phyloP scores from a whole-genome alignment of 2,113 vertebrate species.

The Heterochromis multidens region DNA sequence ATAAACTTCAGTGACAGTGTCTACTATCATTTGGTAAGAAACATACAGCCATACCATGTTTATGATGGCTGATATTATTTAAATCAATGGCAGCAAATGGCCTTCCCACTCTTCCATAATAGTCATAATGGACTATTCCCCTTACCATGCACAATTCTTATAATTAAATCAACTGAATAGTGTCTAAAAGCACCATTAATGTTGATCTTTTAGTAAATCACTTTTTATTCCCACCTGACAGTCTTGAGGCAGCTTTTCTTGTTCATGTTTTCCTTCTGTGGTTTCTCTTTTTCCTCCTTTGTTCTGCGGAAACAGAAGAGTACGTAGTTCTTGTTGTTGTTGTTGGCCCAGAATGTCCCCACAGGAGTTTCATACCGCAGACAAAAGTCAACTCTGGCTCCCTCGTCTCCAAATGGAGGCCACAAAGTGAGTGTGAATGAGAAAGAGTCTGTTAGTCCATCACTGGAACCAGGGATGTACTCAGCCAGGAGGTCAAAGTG shows the following conservation, averaged over 20 bases:
- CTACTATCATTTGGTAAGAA: neutral
- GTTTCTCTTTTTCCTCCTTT: constrained; percentile 54
- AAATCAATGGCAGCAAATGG: neutral
- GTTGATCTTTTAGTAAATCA: neutral
- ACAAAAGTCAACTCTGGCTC: constrained; percentile 88
- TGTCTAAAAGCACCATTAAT: neutral
- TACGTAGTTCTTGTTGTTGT: constrained; percentile 83
- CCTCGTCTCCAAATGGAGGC: constrained; percentile 82
- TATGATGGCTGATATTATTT: neutral
- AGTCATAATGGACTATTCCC: neutral
- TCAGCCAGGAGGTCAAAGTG: constrained; percentile 91
- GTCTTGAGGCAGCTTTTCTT: constrained; percentile 93
- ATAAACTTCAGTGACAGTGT: neutral
- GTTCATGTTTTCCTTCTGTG: constrained; percentile 67
- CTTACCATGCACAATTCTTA: neutral
- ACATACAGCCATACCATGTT: too few species aligned
- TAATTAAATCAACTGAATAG: neutral
- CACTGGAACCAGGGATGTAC: constrained; percentile 83
- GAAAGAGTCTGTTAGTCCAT: constrained; percentile 85
- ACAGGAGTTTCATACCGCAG: constrained; percentile 88
- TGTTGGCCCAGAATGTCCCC: constrained; percentile 95
- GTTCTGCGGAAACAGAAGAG: constrained; percentile 83
- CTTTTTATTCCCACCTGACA: constrained; percentile 77
- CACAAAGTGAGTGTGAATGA: constrained; percentile 87
- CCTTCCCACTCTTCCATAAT: neutral